phyloP scores from a whole-genome alignment of 1,140 invertebrate genomes.

The Archegozetes longisetosus region DNA sequence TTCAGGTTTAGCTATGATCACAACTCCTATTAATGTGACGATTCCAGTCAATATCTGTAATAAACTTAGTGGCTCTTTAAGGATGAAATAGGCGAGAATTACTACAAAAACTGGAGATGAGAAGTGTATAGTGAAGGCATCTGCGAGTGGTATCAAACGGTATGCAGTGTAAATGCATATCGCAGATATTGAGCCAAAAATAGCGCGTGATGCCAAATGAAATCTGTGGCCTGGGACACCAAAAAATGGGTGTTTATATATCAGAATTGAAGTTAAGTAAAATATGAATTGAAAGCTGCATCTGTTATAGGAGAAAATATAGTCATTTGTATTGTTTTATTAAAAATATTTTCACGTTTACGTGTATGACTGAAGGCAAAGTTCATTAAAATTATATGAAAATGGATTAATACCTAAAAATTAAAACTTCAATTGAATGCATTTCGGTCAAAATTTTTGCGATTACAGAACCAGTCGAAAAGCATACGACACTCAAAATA shows the following conservation, averaged over 20 bases:
- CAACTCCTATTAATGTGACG: constrained; percentile 32
- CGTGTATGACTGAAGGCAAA: no score
- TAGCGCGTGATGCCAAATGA: constrained; percentile 1
- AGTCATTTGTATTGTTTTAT: no score
- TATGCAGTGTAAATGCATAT: constrained; percentile 45
- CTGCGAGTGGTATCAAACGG: constrained; percentile 38
- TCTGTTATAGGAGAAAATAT: no score
- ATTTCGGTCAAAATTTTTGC: not conserved
- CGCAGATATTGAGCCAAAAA: constrained; percentile 10
- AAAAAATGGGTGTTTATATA: constrained; percentile 8
- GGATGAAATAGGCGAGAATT: constrained; percentile 34
- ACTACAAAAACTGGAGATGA: constrained; percentile 39
- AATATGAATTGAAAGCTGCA: constrained; percentile 6
- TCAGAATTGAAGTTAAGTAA: not conserved
- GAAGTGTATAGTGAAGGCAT: constrained; percentile 40
- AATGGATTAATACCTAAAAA: constrained; percentile 6
- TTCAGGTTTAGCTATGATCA: constrained; percentile 35
- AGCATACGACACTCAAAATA: constrained; percentile 7
- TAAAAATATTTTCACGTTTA: no score
- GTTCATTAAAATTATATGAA: no score
- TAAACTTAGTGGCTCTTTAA: constrained; percentile 36
- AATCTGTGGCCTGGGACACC: constrained; percentile 8
- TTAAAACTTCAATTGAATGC: constrained; percentile 7
- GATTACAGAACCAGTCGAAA: constrained; percentile 11
- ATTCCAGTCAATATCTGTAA: constrained; percentile 34